Base-by-base conservation (phyloP, 2,797 vertebrate species). In the Paramormyrops hopkinsi region DNA sequence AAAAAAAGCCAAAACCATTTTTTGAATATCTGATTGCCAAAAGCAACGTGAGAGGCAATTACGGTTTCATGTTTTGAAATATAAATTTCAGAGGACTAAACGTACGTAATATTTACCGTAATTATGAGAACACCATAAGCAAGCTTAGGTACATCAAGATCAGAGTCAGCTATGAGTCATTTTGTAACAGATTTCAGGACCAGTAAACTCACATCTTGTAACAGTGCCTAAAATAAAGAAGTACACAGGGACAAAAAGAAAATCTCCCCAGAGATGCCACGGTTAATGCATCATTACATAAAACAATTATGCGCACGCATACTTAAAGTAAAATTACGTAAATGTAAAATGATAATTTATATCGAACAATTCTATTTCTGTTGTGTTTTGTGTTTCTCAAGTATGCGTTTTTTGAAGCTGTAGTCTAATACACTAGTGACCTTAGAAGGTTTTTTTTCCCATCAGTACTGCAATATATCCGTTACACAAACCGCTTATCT, bases 401-500 rank as follows among this genome's bases (percentile, higher is more conserved):
- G 65, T 73, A 73, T 73, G 12, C 65, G 29, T 73, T 73, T 73
- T 37, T 73, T 73, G 65, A 73, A 73, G 65, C 65, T 73, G 65
- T 17, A 73, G 65, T 73, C 12, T 73, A 73, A 73, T 73, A 73
- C 12, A 73, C 65, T 73, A 73, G 12, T 73, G 33, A 69, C 29
- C 65, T 73, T 17, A 17, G 4, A 69, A 33, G 12, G 59, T 12
- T 19, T 83, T 83, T 33, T 37, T 44, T 46, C 1, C 2, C 41
- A 83, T 9, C 22, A 83, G 7, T 48, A 44, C 79, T 48, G 44
- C 79, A 83, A 48, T 83, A 48, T 83, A 83, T 73, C 65, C 19
- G n/a, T 83, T 83, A 83, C 79, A 83, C 22, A 83, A 83, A 83
- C 79, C n/a, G 79, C n/a, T 48, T 83, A 44, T 83, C 44, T 83